Conservation (phyloP, 2,113 vertebrate genomes). For the Cyanoliseus patagonus region DNA sequence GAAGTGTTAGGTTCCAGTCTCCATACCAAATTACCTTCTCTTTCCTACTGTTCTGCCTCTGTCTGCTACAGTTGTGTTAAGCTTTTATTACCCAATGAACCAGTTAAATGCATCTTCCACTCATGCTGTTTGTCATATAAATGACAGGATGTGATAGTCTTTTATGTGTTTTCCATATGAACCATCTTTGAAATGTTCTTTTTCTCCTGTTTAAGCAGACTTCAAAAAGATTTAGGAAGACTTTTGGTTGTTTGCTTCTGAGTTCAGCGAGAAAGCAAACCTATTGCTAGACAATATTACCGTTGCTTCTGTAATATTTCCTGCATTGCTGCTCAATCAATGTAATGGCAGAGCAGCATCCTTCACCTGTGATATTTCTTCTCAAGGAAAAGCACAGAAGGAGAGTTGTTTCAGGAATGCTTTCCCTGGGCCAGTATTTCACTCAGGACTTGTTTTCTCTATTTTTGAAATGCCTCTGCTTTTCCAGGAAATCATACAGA, state of each 20-base stretch:
- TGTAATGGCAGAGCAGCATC: rapidly evolving
- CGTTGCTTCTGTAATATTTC: neutral
- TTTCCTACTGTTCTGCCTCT: neutral
- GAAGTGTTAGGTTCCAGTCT: neutral
- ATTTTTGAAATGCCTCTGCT: neutral
- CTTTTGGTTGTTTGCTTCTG: neutral
- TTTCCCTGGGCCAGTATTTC: neutral
- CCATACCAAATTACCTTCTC: neutral
- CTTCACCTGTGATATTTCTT: neutral
- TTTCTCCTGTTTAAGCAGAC: neutral
- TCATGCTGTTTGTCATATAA: neutral
- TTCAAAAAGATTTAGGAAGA: rapidly evolving
- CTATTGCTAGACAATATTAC: neutral
- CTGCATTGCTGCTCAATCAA: neutral
- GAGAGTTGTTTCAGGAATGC: neutral
- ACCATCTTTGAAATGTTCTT: neutral
- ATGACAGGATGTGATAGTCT: neutral
- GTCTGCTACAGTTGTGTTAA: neutral
- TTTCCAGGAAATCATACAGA: neutral
- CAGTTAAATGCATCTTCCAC: neutral
- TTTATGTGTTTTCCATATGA: neutral
- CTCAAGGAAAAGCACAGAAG: neutral
- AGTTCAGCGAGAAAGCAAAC: neutral
- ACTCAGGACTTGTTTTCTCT: neutral
- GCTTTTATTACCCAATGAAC: neutral